phyloP scores from a whole-genome alignment of 2,888 invertebrate genomes.

The Melipona bicolor region DNA sequence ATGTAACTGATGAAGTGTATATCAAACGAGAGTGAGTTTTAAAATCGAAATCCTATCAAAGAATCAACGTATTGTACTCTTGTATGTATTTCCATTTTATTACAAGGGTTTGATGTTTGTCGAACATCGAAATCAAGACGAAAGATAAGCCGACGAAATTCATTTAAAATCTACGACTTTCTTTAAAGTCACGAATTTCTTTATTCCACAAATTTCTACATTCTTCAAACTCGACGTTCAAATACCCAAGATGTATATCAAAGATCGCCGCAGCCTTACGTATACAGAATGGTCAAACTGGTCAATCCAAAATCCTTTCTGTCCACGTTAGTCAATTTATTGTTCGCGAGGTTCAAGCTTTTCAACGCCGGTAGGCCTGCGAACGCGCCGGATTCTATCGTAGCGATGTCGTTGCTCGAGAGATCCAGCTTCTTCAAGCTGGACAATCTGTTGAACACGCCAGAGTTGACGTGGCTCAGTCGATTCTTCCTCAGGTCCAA shows the following conservation, averaged over 20 bases:
- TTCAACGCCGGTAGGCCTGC: conserved; percentile 4
- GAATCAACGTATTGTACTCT: background rate
- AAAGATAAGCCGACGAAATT: background rate
- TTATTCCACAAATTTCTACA: conserved; percentile 4
- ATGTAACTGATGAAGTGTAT: background rate
- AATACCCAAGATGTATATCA: too few relatives aligned
- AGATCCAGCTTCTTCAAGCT: conserved; percentile 48
- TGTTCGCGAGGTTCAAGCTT: conserved; percentile 27
- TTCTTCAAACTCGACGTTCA: background rate
- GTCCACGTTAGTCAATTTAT: conserved; percentile 43
- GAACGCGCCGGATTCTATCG: conserved; percentile 29
- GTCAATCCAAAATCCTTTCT: conserved; percentile 23
- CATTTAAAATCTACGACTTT: background rate
- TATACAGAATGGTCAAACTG: conserved; percentile 14
- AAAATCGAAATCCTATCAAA: accelerated
- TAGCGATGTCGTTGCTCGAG: conserved; percentile 44
- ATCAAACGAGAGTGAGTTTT: background rate
- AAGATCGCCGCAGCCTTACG: background rate
- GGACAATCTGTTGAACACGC: conserved; percentile 49
- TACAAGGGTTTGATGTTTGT: background rate
- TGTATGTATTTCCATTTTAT: background rate
- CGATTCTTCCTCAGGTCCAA: conserved; percentile 81
- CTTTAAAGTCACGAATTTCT: background rate
- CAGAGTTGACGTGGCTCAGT: conserved; percentile 72
- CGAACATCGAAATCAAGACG: background rate